These are phyloP conservation scores for Numenius phaeopus DNA, from an alignment of 2,797 vertebrate species.

Conservation along the genomic window DNA sequence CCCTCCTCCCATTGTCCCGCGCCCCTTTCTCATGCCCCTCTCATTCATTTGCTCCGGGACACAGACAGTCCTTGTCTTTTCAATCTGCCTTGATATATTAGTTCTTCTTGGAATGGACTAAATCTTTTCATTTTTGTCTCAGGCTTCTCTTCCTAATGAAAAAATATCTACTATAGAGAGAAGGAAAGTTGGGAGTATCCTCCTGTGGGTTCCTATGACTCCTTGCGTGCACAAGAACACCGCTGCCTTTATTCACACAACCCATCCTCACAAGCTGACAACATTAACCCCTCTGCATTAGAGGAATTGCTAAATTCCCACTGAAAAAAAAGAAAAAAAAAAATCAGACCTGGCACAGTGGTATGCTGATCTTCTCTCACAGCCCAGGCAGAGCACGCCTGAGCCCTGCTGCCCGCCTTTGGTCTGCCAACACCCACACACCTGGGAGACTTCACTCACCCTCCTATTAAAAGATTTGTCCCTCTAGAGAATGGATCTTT, in stretches of 20 bases:
- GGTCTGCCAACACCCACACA: background rate
- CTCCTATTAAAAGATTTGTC: background rate
- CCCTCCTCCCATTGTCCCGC: background rate
- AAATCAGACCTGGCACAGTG: background rate
- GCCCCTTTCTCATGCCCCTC: constrained; percentile 28
- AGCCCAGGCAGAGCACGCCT: background rate
- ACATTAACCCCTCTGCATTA: background rate
- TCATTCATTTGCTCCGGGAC: background rate
- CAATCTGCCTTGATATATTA: background rate
- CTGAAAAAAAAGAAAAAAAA: background rate
- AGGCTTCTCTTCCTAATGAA: background rate
- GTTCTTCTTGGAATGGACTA: background rate
- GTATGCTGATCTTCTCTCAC: background rate
- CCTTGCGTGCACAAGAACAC: background rate
- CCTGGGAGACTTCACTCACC: background rate
- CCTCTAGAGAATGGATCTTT: background rate
- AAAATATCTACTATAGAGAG: background rate
- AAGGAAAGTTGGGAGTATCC: background rate
- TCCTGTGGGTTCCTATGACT: background rate
- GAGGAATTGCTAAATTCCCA: background rate
- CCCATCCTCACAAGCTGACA: background rate
- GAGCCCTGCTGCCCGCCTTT: background rate
- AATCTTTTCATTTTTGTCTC: constrained; percentile 2
- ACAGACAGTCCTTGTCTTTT: constrained; percentile 8
- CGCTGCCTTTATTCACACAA: background rate